A percentile compares a stretch with the other conserved stretches of the same genome.
Evolutionary conservation across 2,888 invertebrate genomes (phyloP).

Genomic region (Incurvaria masculella): DNA sequence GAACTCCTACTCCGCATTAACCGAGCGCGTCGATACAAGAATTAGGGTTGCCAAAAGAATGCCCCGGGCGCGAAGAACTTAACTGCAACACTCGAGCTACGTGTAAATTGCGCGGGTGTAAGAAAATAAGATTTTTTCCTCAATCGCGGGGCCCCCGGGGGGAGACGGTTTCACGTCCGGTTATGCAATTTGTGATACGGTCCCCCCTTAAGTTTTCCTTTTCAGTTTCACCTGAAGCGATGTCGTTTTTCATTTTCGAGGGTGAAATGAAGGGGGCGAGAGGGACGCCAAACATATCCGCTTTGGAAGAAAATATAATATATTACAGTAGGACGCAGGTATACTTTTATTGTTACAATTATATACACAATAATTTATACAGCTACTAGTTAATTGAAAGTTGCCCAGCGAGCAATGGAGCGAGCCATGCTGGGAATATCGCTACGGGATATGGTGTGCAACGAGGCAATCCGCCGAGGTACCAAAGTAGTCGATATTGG

Average conservation of each 20-base stretch:
- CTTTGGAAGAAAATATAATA: neutral
- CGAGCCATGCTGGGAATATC: too few species aligned
- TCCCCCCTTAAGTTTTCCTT: neutral
- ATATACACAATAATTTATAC: too few species aligned
- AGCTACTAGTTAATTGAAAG: too few species aligned
- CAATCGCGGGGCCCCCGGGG: slow-evolving; percentile 27
- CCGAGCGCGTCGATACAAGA: slow-evolving; percentile 25
- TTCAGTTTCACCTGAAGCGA: neutral
- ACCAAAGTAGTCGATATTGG: too few species aligned
- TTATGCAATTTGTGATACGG: slow-evolving; percentile 39
- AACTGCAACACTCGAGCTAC: slow-evolving; percentile 24
- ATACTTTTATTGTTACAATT: too few species aligned
- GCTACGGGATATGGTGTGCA: too few species aligned
- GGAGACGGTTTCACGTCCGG: slow-evolving; percentile 23
- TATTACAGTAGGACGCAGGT: neutral
- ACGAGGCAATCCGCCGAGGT: too few species aligned
- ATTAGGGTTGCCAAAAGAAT: slow-evolving; percentile 21
- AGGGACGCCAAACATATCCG: neutral
- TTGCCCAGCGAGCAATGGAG: too few species aligned
- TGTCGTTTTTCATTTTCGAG: neutral
- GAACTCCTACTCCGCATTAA: slow-evolving; percentile 22
- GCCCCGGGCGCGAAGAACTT: slow-evolving; percentile 23
- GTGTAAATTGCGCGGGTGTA: slow-evolving; percentile 38
- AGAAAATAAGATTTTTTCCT: slow-evolving; percentile 54
- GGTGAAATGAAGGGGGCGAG: neutral